These are phyloP conservation scores for Drosophila limbata DNA, from an alignment of 2,888 invertebrate species.

Conservation along the genomic window DNA sequence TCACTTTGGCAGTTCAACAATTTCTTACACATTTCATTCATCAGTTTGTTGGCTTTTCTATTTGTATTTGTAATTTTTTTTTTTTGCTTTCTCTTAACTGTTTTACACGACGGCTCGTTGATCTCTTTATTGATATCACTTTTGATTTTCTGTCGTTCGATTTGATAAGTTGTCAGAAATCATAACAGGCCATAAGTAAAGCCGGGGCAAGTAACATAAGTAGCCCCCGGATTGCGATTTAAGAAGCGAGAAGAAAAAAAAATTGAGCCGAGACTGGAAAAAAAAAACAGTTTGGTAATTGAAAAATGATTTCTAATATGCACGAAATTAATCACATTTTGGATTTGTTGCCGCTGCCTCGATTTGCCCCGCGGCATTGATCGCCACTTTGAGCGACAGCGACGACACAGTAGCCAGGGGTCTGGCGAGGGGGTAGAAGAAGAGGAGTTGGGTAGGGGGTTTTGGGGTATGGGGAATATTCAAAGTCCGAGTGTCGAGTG, in stretches of 20 bases:
- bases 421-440: background rate
- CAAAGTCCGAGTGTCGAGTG: constrained; percentile 46
- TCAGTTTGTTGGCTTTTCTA: constrained; percentile 52
- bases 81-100: constrained; percentile 63
- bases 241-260: constrained; percentile 1
- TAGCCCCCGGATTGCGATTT: constrained; percentile 52
- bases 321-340: constrained; percentile 81
- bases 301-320: constrained; percentile 82
- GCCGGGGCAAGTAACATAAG: constrained; percentile 51
- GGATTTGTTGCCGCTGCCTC: constrained; percentile 57
- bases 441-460: background rate
- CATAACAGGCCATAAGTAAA: constrained; percentile 70
- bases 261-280: background rate
- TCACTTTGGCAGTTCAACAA: constrained; percentile 42
- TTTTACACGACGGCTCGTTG: constrained; percentile 68
- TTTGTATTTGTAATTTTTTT: constrained; percentile 19
- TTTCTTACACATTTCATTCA: constrained; percentile 71
- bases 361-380: constrained; percentile 47
- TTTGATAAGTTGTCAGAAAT: constrained; percentile 80
- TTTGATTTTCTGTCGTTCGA: constrained; percentile 78
- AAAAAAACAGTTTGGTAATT: constrained; percentile 64
- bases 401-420: constrained; percentile 67
- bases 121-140: constrained; percentile 81
- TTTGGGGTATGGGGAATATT: background rate
- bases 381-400: constrained; percentile 77